Evolutionary conservation across 2,113 vertebrate species (phyloP).

Genomic region (Elgaria multicarinata): DNA sequence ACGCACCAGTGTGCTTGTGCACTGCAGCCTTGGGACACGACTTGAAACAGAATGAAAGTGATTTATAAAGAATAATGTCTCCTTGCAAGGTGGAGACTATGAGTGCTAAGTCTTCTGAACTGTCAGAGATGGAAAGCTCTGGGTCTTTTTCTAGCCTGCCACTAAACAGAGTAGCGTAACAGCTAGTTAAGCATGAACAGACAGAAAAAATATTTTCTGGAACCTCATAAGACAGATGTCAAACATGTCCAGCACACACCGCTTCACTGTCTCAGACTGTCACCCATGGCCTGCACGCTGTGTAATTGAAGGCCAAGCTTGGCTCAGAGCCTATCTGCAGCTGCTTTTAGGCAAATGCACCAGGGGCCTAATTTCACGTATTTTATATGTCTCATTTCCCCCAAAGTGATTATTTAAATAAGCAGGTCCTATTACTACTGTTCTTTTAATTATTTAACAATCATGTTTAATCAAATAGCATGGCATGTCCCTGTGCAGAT

Average conservation of each 20-base stretch:
- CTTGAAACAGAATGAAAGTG: background rate
- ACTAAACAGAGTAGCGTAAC: background rate
- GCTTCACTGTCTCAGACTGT: background rate
- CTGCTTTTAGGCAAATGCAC: background rate
- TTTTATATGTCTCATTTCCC: background rate
- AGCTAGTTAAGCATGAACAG: background rate
- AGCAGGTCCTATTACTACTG: background rate
- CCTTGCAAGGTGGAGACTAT: background rate
- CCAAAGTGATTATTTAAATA: background rate
- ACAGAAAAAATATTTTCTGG: background rate
- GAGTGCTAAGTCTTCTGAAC: background rate
- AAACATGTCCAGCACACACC: background rate
- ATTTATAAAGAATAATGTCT: background rate
- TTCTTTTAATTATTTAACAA: background rate
- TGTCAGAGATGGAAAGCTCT: background rate
- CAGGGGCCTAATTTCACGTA: slow-evolving; percentile 4
- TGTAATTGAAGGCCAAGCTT: background rate
- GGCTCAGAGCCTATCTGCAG: background rate
- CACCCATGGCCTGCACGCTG: background rate
- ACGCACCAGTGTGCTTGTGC: background rate
- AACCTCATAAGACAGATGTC: background rate
- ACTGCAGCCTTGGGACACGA: background rate
- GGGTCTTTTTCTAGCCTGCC: background rate
- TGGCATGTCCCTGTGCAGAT: background rate
- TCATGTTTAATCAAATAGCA: background rate